Percentiles rank a stretch among this genome's conserved stretches.
phyloP scores from a whole-genome alignment of 2,888 invertebrate genomes.

The Rhyacophila evoluta region DNA sequence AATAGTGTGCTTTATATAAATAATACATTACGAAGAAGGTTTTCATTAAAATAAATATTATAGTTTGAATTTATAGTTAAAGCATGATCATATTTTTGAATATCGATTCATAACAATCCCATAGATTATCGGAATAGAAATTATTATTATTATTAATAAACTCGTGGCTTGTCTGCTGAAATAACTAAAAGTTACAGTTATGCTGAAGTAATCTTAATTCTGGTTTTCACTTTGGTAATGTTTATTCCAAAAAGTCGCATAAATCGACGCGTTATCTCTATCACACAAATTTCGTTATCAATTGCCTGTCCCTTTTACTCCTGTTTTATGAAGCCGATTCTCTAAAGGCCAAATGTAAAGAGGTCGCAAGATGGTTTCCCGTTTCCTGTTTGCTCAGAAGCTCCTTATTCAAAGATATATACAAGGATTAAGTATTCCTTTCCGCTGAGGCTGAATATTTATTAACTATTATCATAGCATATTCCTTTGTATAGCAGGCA shows the following conservation, averaged over 20 bases:
- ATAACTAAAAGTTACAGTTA: background rate
- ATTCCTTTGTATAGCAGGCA: background rate
- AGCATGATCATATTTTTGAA: too few relatives aligned
- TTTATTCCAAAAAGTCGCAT: background rate
- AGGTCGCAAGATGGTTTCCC: conserved; percentile 23
- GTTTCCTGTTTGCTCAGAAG: conserved; percentile 26
- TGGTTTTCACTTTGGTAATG: background rate
- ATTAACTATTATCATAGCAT: conserved; percentile 7
- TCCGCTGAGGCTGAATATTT: background rate
- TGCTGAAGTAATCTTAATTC: background rate
- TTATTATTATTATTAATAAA: too few relatives aligned
- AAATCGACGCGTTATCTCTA: background rate
- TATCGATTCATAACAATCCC: too few relatives aligned
- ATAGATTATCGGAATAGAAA: too few relatives aligned
- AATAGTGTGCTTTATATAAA: too few relatives aligned
- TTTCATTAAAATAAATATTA: too few relatives aligned
- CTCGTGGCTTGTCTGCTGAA: too few relatives aligned
- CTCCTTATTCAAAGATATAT: conserved; percentile 27
- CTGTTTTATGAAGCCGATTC: background rate
- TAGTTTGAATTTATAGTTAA: too few relatives aligned
- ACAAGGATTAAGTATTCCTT: conserved; percentile 14
- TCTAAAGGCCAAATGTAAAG: conserved; percentile 34
- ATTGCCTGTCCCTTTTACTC: background rate
- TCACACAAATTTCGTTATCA: background rate
- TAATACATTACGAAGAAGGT: too few relatives aligned